Evolutionary conservation across 2,113 vertebrate genomes (phyloP).

Genomic region (Paramormyrops kingsleyae): DNA sequence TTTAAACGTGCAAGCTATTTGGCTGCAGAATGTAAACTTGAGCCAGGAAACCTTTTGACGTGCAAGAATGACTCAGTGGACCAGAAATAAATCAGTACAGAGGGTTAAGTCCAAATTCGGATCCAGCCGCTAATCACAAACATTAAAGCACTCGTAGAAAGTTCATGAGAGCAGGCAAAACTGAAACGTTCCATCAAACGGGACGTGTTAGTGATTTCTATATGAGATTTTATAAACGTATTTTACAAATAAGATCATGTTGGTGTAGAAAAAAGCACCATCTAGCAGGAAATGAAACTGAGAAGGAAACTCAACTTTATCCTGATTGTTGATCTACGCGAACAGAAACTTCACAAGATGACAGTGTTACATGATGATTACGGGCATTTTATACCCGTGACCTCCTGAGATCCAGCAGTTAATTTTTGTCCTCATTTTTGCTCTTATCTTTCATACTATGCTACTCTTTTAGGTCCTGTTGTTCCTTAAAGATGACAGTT

Average conservation of each 20-base stretch:
- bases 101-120: neutral
- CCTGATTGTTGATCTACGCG: neutral
- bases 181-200: neutral
- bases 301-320: neutral
- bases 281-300: neutral
- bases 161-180: neutral
- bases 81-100: constrained; percentile 12
- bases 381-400: neutral
- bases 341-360: neutral
- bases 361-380: neutral
- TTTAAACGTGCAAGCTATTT: neutral
- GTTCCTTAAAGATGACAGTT: too few species aligned
- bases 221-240: neutral
- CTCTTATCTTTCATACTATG: too few species aligned
- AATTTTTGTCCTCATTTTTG: too few species aligned
- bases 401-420: too few species aligned
- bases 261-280: neutral
- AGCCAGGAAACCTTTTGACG: neutral
- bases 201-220: neutral
- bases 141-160: neutral
- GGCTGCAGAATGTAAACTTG: neutral
- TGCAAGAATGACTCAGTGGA: neutral
- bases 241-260: neutral
- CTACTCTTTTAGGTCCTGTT: too few species aligned
- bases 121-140: neutral